Base-by-base conservation (phyloP, 1,140 invertebrate genomes). In the Thaumetopoea pityocampa region DNA sequence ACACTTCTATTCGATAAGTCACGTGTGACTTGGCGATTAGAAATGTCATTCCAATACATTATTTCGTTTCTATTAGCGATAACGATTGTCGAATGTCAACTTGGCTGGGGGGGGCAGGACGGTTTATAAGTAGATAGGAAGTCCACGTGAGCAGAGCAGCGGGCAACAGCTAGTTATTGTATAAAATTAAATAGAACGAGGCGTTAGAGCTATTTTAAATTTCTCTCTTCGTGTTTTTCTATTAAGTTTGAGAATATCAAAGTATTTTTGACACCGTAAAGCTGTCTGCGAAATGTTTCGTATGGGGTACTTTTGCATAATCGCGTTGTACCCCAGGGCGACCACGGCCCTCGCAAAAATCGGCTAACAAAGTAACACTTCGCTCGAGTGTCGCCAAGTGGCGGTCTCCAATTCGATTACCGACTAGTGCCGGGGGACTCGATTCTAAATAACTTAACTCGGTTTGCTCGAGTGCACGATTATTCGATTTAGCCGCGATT, bases 401-500 rank as follows among this genome's bases (percentile, higher is more conserved):
- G 63, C 60, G 67, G 74, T 77, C 72, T 62, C 55, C 46, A 53
- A 80, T 80, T 80, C 76, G 71, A 78, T 80, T 80, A 80, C 69
- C 62, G 66, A 60, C 44, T 71, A 72, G 72, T 70, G 37, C 59
- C 55, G 49, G 57, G 76, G 76, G 56, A 48, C 51, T 60, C 49
- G 44, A 55, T 46, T 57, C 58, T 59, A 63, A 67, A 71, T 70
- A 73, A 69, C 60, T 59, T 69, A 68, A 67, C 69, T 64, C 46
- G 52, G 53, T 71, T 77, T 67, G 41, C 63, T 66, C 65, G 62
- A 77, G 72, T 70, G 67, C 53, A 54, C 42, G 55, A 59, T 70
- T 68, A 80, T 76, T 74, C 72, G 76, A 78, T 78, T 78, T 78
- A 48, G 56, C 42, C 44, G 40, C 63, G 70, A 80, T 80, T 80